A percentile compares a stretch with the other conserved stretches of the same genome.
phyloP scores from a whole-genome alignment of 2,888 invertebrate genomes.

The Netelia melanura region DNA sequence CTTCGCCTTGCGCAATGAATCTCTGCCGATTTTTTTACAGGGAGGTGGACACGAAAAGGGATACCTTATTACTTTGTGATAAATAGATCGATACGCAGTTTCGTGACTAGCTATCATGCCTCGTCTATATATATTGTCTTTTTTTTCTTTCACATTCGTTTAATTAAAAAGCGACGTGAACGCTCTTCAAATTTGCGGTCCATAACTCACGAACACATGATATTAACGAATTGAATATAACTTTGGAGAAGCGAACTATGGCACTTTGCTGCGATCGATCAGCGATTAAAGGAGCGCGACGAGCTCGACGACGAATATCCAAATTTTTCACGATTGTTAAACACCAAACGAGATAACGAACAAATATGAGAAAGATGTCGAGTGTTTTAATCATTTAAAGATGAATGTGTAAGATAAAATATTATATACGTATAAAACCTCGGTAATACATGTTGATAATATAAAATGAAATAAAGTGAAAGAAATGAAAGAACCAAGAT shows the following conservation, averaged over 20 bases:
- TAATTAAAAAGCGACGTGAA: too few species aligned
- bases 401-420: conserved; percentile 34
- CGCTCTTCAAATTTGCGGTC: too few species aligned
- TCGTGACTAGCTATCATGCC: neutral
- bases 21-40: neutral
- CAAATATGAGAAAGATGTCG: conserved; percentile 7
- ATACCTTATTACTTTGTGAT: conserved; percentile 57
- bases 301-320: neutral
- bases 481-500: conserved; percentile 6
- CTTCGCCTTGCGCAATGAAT: neutral
- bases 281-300: too few species aligned
- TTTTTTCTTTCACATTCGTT: too few species aligned
- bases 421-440: conserved; percentile 34
- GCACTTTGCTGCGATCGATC: too few species aligned
- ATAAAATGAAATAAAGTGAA: conserved; percentile 1
- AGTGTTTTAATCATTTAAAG: conserved; percentile 38
- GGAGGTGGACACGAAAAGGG: neutral
- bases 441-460: conserved; percentile 17
- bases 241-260: too few species aligned
- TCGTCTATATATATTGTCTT: too few species aligned
- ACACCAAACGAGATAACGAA: conserved; percentile 10
- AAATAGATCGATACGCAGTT: conserved; percentile 22
- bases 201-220: too few species aligned
- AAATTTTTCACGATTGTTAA: conserved; percentile 27
- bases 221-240: too few species aligned